These are phyloP conservation scores for Desmodus rotundus DNA, from an alignment of 2,113 vertebrate species.

Conservation along the genomic window DNA sequence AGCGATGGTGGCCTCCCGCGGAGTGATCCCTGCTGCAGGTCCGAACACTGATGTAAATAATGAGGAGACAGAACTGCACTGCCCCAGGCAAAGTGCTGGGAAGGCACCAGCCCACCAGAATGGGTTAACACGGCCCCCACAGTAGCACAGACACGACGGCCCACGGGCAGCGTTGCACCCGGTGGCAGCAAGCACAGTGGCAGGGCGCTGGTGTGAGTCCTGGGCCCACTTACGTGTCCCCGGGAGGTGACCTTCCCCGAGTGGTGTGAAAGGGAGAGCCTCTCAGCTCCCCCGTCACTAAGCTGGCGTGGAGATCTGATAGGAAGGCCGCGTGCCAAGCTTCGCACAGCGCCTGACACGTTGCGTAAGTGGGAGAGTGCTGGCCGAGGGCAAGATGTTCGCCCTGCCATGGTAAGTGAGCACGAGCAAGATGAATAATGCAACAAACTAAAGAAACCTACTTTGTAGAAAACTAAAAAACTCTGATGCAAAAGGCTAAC, in stretches of 20 bases:
- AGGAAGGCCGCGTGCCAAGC: fast-evolving
- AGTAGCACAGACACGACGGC: not conserved
- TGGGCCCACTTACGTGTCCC: not conserved
- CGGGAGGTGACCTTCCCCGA: fast-evolving
- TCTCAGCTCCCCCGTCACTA: not conserved
- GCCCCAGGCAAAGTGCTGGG: not conserved
- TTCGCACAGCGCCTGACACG: no score
- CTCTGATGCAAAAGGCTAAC: no score
- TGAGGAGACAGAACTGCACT: not conserved
- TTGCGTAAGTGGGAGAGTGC: fast-evolving
- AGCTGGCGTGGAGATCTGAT: not conserved
- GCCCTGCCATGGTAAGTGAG: no score
- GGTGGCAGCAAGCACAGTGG: fast-evolving
- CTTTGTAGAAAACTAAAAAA: no score
- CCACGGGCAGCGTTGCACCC: no score
- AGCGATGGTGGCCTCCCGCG: fast-evolving
- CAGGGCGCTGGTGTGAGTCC: not conserved
- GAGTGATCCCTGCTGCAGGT: not conserved
- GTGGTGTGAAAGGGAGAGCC: not conserved
- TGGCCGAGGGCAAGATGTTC: no score
- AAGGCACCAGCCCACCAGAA: not conserved
- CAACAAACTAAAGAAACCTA: no score
- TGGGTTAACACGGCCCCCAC: fast-evolving
- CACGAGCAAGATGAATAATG: no score
- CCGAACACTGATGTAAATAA: not conserved